Percentiles rank a stretch among this genome's conserved stretches.
Conservation (phyloP, 2,113 vertebrate genomes). For the Pimephales promelas region DNA sequence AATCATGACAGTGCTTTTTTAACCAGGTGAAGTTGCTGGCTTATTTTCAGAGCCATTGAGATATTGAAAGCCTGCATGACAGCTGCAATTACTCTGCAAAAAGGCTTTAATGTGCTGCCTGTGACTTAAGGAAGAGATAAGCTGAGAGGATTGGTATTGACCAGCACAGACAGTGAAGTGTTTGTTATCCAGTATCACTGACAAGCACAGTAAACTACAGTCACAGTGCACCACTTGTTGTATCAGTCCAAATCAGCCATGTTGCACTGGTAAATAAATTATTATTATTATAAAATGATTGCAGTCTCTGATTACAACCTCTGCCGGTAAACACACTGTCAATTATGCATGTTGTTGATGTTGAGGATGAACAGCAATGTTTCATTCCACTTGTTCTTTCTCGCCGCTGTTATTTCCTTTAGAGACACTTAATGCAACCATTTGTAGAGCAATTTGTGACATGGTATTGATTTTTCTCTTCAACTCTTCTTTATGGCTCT, state of each 20-base stretch:
- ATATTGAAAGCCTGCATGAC: slow-evolving; percentile 12
- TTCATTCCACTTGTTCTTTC: slow-evolving; percentile 21
- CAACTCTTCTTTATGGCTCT: background rate
- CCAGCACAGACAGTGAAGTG: background rate
- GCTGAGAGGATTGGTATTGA: slow-evolving; percentile 25
- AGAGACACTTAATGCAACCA: slow-evolving; percentile 34
- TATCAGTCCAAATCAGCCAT: background rate
- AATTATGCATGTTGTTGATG: slow-evolving; percentile 40
- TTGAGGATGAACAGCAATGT: slow-evolving; percentile 1
- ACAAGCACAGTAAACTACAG: background rate
- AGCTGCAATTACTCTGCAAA: slow-evolving; percentile 17
- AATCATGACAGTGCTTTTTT: background rate
- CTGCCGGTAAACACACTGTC: slow-evolving; percentile 43
- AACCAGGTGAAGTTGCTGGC: slow-evolving; percentile 8
- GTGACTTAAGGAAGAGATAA: slow-evolving; percentile 34
- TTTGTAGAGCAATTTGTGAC: slow-evolving; percentile 51
- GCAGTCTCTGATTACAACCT: background rate
- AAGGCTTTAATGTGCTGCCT: slow-evolving; percentile 32
- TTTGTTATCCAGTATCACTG: slow-evolving; percentile 12
- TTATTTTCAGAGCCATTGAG: background rate
- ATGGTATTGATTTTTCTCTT: slow-evolving; percentile 51
- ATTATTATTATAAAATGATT: background rate
- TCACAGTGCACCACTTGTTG: background rate
- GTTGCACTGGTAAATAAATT: background rate
- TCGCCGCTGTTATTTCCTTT: slow-evolving; percentile 24